Conservation (phyloP, 64 coral and sea anemone genomes). For the Acropora tenuis region DNA sequence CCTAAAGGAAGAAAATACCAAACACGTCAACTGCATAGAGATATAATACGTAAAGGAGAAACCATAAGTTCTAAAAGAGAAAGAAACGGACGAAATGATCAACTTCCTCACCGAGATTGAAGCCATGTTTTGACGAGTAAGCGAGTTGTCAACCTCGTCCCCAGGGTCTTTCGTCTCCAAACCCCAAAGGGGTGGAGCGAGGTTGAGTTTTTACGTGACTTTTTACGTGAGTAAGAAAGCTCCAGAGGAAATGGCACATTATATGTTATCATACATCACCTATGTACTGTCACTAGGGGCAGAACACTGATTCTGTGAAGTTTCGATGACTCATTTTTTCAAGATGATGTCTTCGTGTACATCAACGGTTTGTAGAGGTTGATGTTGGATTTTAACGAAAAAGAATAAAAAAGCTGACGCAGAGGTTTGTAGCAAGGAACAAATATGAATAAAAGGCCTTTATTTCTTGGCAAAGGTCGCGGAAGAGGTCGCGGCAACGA, state of each 20-base stretch:
- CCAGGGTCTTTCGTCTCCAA: too few relatives aligned
- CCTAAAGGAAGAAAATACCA: slow-evolving; percentile 6
- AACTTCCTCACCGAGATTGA: slow-evolving; percentile 32
- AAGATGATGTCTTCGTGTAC: background rate
- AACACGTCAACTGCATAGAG: background rate
- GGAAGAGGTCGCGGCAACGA: slow-evolving; percentile 64
- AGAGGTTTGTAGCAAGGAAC: background rate
- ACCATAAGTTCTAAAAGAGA: background rate
- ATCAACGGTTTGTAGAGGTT: background rate
- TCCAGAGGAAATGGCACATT: background rate
- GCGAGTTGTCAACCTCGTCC: too few relatives aligned
- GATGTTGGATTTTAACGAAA: background rate
- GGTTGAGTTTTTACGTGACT: background rate
- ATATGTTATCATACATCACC: too few relatives aligned
- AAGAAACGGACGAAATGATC: background rate
- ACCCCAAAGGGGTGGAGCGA: too few relatives aligned
- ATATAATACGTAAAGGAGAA: background rate
- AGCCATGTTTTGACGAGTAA: slow-evolving; percentile 69
- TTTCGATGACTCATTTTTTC: slow-evolving; percentile 6
- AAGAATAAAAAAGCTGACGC: background rate
- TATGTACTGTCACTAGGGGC: background rate
- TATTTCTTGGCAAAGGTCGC: slow-evolving; percentile 80
- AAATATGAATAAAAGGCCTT: slow-evolving; percentile 54
- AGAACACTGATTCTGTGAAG: background rate
- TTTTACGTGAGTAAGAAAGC: slow-evolving; percentile 1